These are phyloP conservation scores for Silurus glanis DNA, from an alignment of 2,113 vertebrate genomes.

Conservation along the genomic window DNA sequence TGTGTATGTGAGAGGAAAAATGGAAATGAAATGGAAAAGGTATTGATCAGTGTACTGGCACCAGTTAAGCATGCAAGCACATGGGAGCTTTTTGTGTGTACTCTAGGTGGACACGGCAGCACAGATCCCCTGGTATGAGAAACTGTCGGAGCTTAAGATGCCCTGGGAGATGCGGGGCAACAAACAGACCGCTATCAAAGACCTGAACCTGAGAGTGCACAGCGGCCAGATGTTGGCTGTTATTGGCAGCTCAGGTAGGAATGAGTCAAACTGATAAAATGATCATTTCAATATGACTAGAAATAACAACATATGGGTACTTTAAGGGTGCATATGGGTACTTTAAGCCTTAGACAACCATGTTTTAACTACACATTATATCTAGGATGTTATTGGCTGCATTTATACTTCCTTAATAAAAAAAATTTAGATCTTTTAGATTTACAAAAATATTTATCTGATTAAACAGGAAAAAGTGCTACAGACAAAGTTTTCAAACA, in stretches of 20 bases:
- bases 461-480: neutral
- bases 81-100: neutral
- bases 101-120: constrained; percentile 81
- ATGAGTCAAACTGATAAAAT: neutral
- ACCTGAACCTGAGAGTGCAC: constrained; percentile 83
- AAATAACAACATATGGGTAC: neutral
- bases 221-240: constrained; percentile 96
- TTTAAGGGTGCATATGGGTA: neutral
- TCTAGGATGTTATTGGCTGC: neutral
- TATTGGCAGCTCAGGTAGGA: constrained; percentile 90
- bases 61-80: neutral
- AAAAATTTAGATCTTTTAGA: neutral
- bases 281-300: neutral
- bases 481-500: too few species aligned
- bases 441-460: neutral
- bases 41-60: neutral
- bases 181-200: constrained; percentile 77
- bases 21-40: neutral
- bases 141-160: constrained; percentile 82
- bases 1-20: neutral
- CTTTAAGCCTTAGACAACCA: neutral
- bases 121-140: constrained; percentile 93
- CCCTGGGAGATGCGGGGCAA: constrained; percentile 78
- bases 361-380: too few species aligned
- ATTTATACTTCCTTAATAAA: too few species aligned